Conservation (phyloP, 2,113 vertebrate genomes). For the Ranitomeya imitator region DNA sequence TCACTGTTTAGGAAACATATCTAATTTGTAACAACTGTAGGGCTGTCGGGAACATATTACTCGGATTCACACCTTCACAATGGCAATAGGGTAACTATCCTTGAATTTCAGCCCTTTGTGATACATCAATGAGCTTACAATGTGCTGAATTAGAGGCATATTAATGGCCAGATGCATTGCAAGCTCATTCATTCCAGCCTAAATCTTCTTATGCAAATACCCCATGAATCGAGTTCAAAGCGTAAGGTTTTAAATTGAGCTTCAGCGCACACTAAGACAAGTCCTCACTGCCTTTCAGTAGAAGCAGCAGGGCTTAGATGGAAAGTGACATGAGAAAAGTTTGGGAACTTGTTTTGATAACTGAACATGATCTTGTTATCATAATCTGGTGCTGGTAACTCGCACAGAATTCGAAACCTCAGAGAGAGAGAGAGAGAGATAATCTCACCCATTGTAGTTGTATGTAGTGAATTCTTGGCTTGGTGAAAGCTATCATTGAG, state of each 20-base stretch:
- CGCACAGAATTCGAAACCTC: constrained; percentile 88
- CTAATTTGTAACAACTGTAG: constrained; percentile 99
- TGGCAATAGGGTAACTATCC: constrained; percentile 97
- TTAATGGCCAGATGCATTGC: constrained; percentile 96
- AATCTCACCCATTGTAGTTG: constrained; percentile 92
- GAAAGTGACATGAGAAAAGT: constrained; percentile 99
- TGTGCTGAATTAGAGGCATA: constrained; percentile 99
- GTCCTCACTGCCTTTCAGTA: constrained; percentile 69
- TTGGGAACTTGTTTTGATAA: constrained; percentile 97
- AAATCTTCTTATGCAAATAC: constrained; percentile 99
- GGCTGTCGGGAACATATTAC: constrained; percentile 87
- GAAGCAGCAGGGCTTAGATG: constrained; percentile 77
- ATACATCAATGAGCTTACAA: constrained; percentile 98
- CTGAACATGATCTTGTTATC: constrained; percentile 98
- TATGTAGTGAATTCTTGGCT: constrained; percentile 90
- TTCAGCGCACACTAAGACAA: constrained; percentile 79
- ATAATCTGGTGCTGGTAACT: constrained; percentile 91
- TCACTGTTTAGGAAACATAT: constrained; percentile 76
- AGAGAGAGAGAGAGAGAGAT: constrained; percentile 85
- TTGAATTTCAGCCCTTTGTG: constrained; percentile 93
- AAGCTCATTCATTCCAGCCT: constrained; percentile 86
- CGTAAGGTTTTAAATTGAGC: constrained; percentile 87
- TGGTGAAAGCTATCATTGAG: constrained; percentile 81
- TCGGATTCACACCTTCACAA: constrained; percentile 90
- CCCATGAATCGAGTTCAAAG: constrained; percentile 99